Percentiles rank a stretch among this genome's conserved stretches.
phyloP scores from a whole-genome alignment of 1,140 invertebrate species.

The Theocolax elegans region DNA sequence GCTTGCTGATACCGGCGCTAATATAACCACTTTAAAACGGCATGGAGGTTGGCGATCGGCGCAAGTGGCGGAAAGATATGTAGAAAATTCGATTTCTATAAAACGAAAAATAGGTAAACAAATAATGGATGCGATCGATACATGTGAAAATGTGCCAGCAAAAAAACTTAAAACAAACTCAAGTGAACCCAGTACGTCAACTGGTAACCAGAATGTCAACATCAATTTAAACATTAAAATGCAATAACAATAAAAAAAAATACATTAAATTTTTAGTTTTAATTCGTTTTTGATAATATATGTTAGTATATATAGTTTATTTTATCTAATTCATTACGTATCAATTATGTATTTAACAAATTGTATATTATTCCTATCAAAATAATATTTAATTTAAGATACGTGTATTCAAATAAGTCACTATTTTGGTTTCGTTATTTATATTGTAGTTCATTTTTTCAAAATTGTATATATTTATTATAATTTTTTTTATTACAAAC shows the following conservation, averaged over 20 bases:
- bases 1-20: slow-evolving; percentile 12
- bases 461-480: too few species aligned
- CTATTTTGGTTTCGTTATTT: too few species aligned
- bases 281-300: too few species aligned
- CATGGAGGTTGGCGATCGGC: background rate
- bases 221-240: background rate
- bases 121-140: background rate
- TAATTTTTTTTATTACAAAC: background rate
- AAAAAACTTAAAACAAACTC: background rate
- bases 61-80: background rate
- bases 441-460: too few species aligned
- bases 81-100: too few species aligned
- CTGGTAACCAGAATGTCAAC: background rate
- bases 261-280: background rate
- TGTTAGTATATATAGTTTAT: too few species aligned
- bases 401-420: too few species aligned
- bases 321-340: too few species aligned
- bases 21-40: background rate
- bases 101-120: background rate
- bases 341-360: too few species aligned
- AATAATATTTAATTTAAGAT: too few species aligned
- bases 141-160: background rate
- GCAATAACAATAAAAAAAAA: background rate
- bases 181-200: too few species aligned
- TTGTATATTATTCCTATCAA: too few species aligned